Evolutionary conservation across 2,113 vertebrate species (phyloP).

Genomic region (Scolopax mira): DNA sequence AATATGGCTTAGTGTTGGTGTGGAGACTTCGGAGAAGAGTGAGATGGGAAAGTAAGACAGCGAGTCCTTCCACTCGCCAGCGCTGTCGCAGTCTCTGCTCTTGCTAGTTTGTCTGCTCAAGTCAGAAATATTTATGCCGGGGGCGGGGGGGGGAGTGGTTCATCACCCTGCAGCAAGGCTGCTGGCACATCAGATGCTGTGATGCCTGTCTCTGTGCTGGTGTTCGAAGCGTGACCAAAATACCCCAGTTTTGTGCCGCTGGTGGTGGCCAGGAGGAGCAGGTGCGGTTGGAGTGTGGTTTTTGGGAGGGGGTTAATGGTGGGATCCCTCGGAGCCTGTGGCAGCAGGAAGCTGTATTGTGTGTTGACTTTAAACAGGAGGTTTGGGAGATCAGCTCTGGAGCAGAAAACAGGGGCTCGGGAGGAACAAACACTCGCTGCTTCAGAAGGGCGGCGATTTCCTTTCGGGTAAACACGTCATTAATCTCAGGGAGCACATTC

Average conservation of each 20-base stretch:
- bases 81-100: fast-evolving
- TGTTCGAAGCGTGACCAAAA: fast-evolving
- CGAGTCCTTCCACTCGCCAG: background rate
- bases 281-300: background rate
- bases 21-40: background rate
- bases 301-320: conserved; percentile 2
- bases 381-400: conserved; percentile 61
- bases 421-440: conserved; percentile 81
- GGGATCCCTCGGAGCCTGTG: background rate
- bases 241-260: fast-evolving
- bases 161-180: background rate
- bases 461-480: conserved; percentile 95
- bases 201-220: background rate
- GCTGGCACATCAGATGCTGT: background rate
- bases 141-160: too few relatives aligned
- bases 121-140: background rate
- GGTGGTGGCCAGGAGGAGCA: fast-evolving
- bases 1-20: too few relatives aligned
- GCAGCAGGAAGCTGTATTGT: conserved; percentile 53
- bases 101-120: background rate
- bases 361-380: conserved; percentile 57
- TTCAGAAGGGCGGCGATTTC: conserved; percentile 93
- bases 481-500: conserved; percentile 90
- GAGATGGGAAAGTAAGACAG: background rate
- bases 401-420: conserved; percentile 78